Percentiles rank a stretch among this genome's conserved stretches.
Conservation (phyloP, 92 coral and sea anemone genomes). For the Parazoanthus darwini region DNA sequence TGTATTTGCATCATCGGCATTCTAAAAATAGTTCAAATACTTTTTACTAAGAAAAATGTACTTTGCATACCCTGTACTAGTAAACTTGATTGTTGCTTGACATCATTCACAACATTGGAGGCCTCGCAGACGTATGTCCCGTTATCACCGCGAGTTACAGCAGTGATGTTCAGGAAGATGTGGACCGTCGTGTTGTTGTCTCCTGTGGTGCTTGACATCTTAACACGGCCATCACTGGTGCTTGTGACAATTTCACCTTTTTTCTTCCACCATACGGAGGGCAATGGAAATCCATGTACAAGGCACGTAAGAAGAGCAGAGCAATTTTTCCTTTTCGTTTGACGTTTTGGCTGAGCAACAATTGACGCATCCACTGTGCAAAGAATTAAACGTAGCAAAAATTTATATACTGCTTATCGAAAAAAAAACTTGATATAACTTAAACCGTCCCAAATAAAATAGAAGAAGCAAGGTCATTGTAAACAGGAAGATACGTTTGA, state of each 20-base stretch:
- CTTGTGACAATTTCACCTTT: neutral
- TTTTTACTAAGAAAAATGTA: neutral
- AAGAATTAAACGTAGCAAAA: no score
- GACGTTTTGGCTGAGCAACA: neutral
- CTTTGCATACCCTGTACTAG: neutral
- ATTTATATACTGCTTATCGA: no score
- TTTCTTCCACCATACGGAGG: neutral
- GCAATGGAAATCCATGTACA: neutral
- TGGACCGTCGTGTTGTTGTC: neutral
- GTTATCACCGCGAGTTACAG: neutral
- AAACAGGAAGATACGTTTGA: no score
- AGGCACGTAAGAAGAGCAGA: neutral
- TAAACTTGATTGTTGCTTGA: neutral
- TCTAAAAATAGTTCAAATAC: no score
- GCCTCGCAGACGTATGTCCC: neutral
- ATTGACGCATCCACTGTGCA: neutral
- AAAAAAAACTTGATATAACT: no score
- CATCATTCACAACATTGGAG: neutral
- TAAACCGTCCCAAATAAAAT: no score
- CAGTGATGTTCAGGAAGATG: neutral
- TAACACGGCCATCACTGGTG: neutral
- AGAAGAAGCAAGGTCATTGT: no score
- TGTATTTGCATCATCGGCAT: no score
- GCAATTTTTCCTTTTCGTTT: neutral
- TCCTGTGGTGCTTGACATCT: neutral